Base-by-base conservation (phyloP, 1,140 invertebrate genomes). In the Holotrichia oblita region DNA sequence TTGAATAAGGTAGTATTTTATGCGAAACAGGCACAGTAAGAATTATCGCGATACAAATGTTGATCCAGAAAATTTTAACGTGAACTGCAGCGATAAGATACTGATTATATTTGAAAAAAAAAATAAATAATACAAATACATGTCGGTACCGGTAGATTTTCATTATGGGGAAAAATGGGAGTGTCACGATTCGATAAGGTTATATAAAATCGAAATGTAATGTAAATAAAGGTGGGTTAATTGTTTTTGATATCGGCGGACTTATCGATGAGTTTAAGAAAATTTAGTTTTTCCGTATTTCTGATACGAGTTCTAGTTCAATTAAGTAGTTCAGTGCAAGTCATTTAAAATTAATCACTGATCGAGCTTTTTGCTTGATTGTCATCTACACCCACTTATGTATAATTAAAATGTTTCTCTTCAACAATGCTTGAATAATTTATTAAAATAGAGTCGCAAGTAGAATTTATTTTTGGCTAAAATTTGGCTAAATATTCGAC, bases 21-120 rank as follows among this genome's bases (percentile, higher is more conserved):
- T 69, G 61, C 61, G 61, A 69, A 69, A 69, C 61, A 69, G 22
- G 61, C 61, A 27, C 59, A 61, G 27, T 8, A 61, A 61, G 59
- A 61, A 61, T 61, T 61, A 61, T 27, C 22, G 22, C 61, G 61
- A 69, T 69, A 69, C 61, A 69, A 69, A 69, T 34, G 61, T 69
- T 69, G 61, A 69, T 34, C 59, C 61, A 69, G 61, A 69, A 69
- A 55, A 34, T 69, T 69, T 69, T 69, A 69, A 69, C 61, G 17
- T 69, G 61, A 69, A 69, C 20, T 69, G 61, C 61, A 69, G 61
- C 61, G 61, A 69, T 69, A 69, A 69, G 61, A 69, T 69, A 69
- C 22, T 69, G 61, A 69, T 69, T 69, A 27, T 69, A 69, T 69
- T 69, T 69, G 22, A 69, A 34, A 69, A 64, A 69, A 34, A 34